Percentiles rank a stretch among this genome's conserved stretches.
phyloP scores from a whole-genome alignment of 2,888 invertebrate genomes.

The Drosophila recens region DNA sequence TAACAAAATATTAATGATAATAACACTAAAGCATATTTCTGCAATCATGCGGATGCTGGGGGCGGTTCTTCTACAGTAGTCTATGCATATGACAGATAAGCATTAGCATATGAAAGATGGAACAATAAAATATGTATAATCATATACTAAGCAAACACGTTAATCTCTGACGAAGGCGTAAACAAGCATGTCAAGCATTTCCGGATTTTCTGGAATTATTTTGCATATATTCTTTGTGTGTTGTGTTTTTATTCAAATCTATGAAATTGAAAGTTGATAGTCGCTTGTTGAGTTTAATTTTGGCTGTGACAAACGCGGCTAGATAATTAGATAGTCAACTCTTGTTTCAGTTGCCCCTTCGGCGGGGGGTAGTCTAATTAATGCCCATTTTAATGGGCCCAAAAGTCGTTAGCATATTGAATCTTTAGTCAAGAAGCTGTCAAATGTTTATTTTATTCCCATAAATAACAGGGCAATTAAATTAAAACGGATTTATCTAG shows the following conservation, averaged over 20 bases:
- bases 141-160: slow-evolving; percentile 44
- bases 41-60: slow-evolving; percentile 21
- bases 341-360: background rate
- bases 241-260: slow-evolving; percentile 18
- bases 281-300: slow-evolving; percentile 35
- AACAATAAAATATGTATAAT: slow-evolving; percentile 14
- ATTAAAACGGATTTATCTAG: slow-evolving; percentile 28
- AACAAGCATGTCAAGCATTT: slow-evolving; percentile 45
- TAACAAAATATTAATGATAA: slow-evolving; percentile 16
- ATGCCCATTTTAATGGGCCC: slow-evolving; percentile 62
- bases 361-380: slow-evolving; percentile 38
- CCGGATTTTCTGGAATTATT: slow-evolving; percentile 56
- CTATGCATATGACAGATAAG: slow-evolving; percentile 6
- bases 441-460: slow-evolving; percentile 33
- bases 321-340: slow-evolving; percentile 41
- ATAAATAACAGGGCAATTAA: slow-evolving; percentile 66
- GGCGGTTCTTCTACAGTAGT: slow-evolving; percentile 13
- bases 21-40: slow-evolving; percentile 32
- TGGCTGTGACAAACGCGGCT: slow-evolving; percentile 52
- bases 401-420: slow-evolving; percentile 45
- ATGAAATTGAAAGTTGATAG: slow-evolving; percentile 26
- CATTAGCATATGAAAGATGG: slow-evolving; percentile 53
- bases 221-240: slow-evolving; percentile 31
- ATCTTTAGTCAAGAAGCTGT: slow-evolving; percentile 41
- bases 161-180: slow-evolving; percentile 32